phyloP scores from a whole-genome alignment of 2,797 vertebrate species.

The Anguilla megastoma region DNA sequence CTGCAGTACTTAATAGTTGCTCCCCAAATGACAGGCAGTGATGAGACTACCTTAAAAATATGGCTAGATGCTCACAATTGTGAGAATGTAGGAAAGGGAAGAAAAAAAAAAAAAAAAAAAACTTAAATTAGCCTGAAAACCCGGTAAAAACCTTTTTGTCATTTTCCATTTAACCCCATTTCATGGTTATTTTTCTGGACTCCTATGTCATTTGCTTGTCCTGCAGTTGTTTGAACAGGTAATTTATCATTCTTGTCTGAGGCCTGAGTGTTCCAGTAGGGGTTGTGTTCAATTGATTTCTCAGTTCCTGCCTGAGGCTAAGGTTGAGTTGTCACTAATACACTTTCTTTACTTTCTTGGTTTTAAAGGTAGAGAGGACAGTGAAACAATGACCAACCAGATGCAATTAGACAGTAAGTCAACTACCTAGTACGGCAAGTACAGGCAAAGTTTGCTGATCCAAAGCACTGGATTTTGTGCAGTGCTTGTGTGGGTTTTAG shows the following conservation, averaged over 20 bases:
- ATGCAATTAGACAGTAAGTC: neutral
- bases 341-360: neutral
- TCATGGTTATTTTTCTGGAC: neutral
- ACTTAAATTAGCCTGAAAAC: neutral
- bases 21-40: neutral
- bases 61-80: neutral
- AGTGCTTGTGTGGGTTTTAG: neutral
- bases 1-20: neutral
- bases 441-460: neutral
- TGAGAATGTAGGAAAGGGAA: neutral
- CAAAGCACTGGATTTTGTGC: neutral
- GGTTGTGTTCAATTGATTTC: neutral
- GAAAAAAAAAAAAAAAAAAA: neutral
- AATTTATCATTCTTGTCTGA: neutral
- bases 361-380: neutral
- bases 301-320: neutral
- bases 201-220: neutral
- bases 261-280: neutral
- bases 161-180: neutral
- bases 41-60: neutral
- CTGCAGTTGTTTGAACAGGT: neutral
- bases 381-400: neutral
- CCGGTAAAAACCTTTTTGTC: neutral
- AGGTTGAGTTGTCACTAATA: neutral
- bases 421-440: neutral